These are phyloP conservation scores for Drosophila kokeensis DNA, from an alignment of 2,888 invertebrate genomes.

Conservation along the genomic window DNA sequence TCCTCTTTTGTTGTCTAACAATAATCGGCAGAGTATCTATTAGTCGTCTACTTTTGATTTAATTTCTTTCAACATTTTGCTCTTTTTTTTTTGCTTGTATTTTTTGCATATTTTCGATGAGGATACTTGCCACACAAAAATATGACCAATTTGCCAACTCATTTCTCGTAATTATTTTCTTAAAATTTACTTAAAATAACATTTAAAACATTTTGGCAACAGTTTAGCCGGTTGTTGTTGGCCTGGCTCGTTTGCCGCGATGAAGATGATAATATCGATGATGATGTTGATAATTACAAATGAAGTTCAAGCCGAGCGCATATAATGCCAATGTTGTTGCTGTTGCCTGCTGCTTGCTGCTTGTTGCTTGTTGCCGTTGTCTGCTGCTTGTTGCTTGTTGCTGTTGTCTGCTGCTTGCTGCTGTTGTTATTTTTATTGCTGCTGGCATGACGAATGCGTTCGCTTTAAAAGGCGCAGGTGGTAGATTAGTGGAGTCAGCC, in stretches of 20 bases:
- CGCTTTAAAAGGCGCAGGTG: constrained; percentile 3
- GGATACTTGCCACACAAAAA: constrained; percentile 5
- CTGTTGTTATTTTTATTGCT: constrained; percentile 11
- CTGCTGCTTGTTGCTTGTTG: constrained; percentile 6
- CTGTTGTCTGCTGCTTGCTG: neutral
- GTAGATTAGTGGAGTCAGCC: constrained; percentile 6
- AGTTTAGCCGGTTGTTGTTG: constrained; percentile 17
- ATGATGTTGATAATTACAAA: constrained; percentile 19
- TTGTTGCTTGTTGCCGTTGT: neutral
- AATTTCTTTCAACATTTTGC: neutral
- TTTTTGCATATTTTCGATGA: neutral
- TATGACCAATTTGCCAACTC: constrained; percentile 24
- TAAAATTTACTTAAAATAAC: constrained; percentile 47
- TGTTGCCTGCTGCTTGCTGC: neutral
- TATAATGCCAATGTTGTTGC: constrained; percentile 40
- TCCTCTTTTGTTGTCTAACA: neutral
- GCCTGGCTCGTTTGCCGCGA: constrained; percentile 39
- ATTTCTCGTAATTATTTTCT: constrained; percentile 8
- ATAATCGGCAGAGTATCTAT: neutral
- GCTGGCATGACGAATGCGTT: constrained; percentile 54
- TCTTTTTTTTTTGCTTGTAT: neutral
- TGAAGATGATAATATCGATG: neutral
- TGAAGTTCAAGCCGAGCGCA: constrained; percentile 46
- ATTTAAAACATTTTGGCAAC: constrained; percentile 71
- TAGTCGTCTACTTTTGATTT: neutral